Conservation (phyloP, 2,888 invertebrate species). For the Orthonychiurus folsomi region DNA sequence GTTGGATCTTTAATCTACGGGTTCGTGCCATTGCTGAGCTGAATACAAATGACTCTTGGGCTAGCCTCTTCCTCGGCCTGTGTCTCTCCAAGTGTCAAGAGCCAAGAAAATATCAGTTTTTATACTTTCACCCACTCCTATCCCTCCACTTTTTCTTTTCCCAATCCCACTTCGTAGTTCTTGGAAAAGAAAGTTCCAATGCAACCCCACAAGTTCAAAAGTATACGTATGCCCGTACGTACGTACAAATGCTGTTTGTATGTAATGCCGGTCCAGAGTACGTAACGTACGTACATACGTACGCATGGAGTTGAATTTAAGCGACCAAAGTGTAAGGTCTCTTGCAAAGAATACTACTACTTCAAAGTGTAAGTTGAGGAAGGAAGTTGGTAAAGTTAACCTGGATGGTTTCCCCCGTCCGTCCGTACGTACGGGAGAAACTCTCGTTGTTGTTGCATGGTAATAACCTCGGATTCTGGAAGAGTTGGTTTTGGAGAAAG, state of each 20-base stretch:
- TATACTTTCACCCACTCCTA: neutral
- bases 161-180: too few species aligned
- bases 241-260: too few species aligned
- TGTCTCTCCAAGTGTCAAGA: neutral
- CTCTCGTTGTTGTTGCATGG: neutral
- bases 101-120: conserved; percentile 6
- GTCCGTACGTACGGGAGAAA: too few species aligned
- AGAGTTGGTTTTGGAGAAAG: too few species aligned
- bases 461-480: too few species aligned
- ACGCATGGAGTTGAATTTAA: neutral
- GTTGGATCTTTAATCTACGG: conserved; percentile 38
- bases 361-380: neutral
- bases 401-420: too few species aligned
- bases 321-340: too few species aligned
- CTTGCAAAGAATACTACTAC: too few species aligned
- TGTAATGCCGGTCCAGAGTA: neutral
- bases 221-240: too few species aligned
- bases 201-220: neutral
- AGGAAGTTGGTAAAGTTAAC: neutral
- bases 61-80: neutral
- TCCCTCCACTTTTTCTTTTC: neutral
- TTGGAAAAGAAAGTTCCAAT: neutral
- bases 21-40: conserved; percentile 24
- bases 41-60: conserved; percentile 26
- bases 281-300: too few species aligned